These are phyloP conservation scores for Spilarctia lutea DNA, from an alignment of 2,888 invertebrate genomes.

Conservation along the genomic window DNA sequence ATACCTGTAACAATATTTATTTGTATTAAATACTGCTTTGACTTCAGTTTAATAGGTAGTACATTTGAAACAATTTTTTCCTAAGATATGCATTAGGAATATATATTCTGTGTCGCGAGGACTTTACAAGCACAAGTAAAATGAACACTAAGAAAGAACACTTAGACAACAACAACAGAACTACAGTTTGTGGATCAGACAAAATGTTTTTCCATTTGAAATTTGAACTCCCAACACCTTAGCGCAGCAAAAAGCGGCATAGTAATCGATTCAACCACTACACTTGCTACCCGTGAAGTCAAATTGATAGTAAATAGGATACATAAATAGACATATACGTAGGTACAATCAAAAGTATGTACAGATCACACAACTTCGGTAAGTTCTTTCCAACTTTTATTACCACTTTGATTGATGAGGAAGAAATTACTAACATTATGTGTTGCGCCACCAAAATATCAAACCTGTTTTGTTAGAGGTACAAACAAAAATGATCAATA, in stretches of 20 bases:
- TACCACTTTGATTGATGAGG: conserved; percentile 16
- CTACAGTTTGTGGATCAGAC: too few relatives aligned
- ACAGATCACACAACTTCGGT: conserved; percentile 35
- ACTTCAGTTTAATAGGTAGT: not conserved
- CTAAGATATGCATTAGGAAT: too few relatives aligned
- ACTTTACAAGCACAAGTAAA: too few relatives aligned
- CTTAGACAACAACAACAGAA: too few relatives aligned
- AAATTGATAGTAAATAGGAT: not conserved
- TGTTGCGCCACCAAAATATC: not conserved
- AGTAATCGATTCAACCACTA: too few relatives aligned
- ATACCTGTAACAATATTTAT: conserved; percentile 61
- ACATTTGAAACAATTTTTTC: not conserved
- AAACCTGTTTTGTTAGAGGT: not conserved
- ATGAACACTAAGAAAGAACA: too few relatives aligned
- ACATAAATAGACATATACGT: not conserved
- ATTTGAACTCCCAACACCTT: too few relatives aligned
- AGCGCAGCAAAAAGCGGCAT: too few relatives aligned
- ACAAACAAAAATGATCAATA: not conserved
- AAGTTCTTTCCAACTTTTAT: conserved; percentile 19
- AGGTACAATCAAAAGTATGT: not conserved
- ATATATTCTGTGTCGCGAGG: too few relatives aligned
- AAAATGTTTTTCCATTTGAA: too few relatives aligned
- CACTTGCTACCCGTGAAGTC: too few relatives aligned
- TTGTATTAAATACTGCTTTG: not conserved
- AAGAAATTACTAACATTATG: conserved; percentile 8